Base-by-base conservation (phyloP, 2,113 vertebrate genomes). In the Archocentrus centrarchus region DNA sequence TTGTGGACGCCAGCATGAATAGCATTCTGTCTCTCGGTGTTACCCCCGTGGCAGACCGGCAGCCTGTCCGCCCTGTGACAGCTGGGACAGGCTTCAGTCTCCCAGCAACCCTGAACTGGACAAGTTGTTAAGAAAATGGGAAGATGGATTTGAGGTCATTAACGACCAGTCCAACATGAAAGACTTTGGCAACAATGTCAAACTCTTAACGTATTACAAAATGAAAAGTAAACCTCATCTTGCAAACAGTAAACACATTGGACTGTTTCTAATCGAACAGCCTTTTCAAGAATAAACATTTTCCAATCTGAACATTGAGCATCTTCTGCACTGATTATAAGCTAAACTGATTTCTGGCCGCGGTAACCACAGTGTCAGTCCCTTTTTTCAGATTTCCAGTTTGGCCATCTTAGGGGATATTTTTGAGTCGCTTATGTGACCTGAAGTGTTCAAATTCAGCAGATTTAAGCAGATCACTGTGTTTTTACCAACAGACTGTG, bases 351-450 rank as follows among this genome's bases (percentile, higher is more conserved):
- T 13, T 73, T 11, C 2, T 73, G 68, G 0, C 47, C 0, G 27
- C 0, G 53, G 47, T 10, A n/a, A 53, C 0, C 13, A 20, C 3
- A 0, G 6, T 11, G 17, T 0, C 0, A 32, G 0, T 73, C 44
- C 27, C 68, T n/a, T 50, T 73, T 50, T 53, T n/a, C 24, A 32
- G 44, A 32, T 73, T 32, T 0, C 27, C 17, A 32, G 11, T 32
- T 55, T 32, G 27, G 68, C 17, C 0, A 11, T 27, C 27, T 55
- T 13, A 55, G 0, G 20, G 68, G 47, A 47, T 15, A 47, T 47
- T 47, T 47, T 47, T 47, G 44, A 47, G 44, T 15, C 44, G 15
- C 44, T 9, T 70, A 30, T 32, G 0, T 18, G 41, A 68, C 41
- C 15, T 30, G 41, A 68, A 47, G 64, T 70, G 66, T 50, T 70